Base-by-base conservation (phyloP, 2,113 vertebrate species). In the Scatophagus argus region DNA sequence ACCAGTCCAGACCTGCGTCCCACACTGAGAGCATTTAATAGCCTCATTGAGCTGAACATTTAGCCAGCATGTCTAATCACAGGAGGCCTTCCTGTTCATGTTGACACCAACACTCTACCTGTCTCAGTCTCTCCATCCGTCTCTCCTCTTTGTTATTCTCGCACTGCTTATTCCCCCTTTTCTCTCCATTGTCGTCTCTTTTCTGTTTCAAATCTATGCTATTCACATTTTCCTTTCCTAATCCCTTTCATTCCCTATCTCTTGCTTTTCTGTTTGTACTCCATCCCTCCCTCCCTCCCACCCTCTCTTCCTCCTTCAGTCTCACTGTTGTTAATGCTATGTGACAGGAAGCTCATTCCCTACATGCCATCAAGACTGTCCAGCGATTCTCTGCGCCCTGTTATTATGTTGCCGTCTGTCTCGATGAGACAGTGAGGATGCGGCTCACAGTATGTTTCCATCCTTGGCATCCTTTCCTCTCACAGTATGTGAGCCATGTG, bases 11-110 rank as follows among this genome's bases (percentile, higher is more conserved):
- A 81, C 70, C 83, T 84, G 85, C 63, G 69, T 67, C 74, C 64
- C 82, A 83, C 75, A 82, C 72, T 87, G 61, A 76, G 56, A 84
- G 65, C 67, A 82, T 83, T 90, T 87, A 87, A 87, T 76, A 83
- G 71, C 25, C 75, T 77, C 69, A 47, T 81, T 74, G 69, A 88
- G 76, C 49, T 87, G 81, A 84, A 91, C 47, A 89, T 91, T 82
- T 86, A 80, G 71, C 74, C 67, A 36, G 52, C 59, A 75, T 89
- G 77, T 89, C 52, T 63, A 86, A 88, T 90, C 86, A 85, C 60
- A 74, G 46, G 60, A 80, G 80, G 34, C 38, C 80, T 84, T 88
- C 79, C 84, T 86, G 55, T 81, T 51, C 49, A 41, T 72, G 54
- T 64, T 70, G 52, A 82, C 59, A 66, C 75, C 43, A 59, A 69